These are phyloP conservation scores for Thymelicus acteon DNA, from an alignment of 2,888 invertebrate species.

Conservation along the genomic window DNA sequence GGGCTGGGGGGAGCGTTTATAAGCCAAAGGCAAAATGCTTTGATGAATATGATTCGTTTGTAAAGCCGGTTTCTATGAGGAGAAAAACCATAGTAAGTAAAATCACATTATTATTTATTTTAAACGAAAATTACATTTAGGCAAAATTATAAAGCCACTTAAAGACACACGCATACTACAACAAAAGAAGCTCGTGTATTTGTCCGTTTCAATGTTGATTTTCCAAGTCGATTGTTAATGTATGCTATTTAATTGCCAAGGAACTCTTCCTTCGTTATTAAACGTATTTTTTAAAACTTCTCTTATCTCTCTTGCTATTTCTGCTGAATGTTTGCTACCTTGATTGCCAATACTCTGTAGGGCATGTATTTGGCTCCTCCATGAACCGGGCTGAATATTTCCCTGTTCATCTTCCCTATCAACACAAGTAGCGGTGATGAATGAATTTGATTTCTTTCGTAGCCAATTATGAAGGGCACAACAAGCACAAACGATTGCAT, in stretches of 20 bases:
- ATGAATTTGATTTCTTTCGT: conserved; percentile 37
- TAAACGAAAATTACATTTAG: too few relatives aligned
- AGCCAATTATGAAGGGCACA: conserved; percentile 41
- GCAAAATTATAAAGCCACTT: too few relatives aligned
- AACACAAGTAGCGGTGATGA: conserved; percentile 40
- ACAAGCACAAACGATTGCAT: conserved; percentile 41
- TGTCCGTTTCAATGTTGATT: too few relatives aligned
- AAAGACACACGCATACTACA: too few relatives aligned
- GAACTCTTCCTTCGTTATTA: conserved; percentile 42
- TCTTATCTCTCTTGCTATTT: conserved; percentile 36
- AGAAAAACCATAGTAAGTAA: too few relatives aligned
- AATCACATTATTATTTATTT: too few relatives aligned
- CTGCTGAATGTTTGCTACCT: conserved; percentile 42
- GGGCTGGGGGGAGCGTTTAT: too few relatives aligned
- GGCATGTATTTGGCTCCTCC: conserved; percentile 37
- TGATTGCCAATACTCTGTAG: conserved; percentile 43
- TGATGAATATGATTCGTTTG: too few relatives aligned
- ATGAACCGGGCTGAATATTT: conserved; percentile 39
- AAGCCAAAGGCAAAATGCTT: too few relatives aligned
- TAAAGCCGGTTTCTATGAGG: too few relatives aligned
- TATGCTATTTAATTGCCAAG: conserved; percentile 43
- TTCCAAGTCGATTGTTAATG: conserved; percentile 27
- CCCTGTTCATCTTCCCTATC: conserved; percentile 40
- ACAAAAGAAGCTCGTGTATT: too few relatives aligned
- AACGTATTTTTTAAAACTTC: conserved; percentile 39